phyloP scores from a whole-genome alignment of 2,113 vertebrate species.

The Ameiurus melas region DNA sequence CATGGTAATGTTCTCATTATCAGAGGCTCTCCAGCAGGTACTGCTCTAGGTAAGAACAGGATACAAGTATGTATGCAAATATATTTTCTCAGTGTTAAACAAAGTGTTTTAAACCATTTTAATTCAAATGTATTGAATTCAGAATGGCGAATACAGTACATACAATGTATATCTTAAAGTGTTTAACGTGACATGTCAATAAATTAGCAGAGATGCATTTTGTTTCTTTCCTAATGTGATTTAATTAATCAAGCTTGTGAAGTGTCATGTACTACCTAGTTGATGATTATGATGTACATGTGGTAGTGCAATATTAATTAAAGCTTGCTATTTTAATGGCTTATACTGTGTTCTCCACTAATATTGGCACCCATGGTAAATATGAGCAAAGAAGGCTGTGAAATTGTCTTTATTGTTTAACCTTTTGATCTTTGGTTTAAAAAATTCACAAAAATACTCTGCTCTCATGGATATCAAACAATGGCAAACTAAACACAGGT shows the following conservation, averaged over 20 bases:
- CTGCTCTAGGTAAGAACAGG: conserved; percentile 27
- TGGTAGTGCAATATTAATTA: conserved; percentile 29
- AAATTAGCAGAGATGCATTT: background rate
- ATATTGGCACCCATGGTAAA: too few species aligned
- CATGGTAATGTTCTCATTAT: background rate
- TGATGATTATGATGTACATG: background rate
- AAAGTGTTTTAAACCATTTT: background rate
- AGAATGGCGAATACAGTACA: background rate
- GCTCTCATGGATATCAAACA: too few species aligned
- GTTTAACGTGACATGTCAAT: background rate
- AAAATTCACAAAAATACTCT: too few species aligned
- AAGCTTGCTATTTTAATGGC: conserved; percentile 12
- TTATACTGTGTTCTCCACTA: background rate
- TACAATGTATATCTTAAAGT: background rate
- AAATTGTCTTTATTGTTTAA: too few species aligned
- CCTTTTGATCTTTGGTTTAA: too few species aligned
- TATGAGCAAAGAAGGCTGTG: too few species aligned
- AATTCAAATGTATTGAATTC: background rate
- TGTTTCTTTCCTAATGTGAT: background rate
- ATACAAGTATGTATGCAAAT: background rate
- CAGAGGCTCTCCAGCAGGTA: background rate
- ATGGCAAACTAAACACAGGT: too few species aligned
- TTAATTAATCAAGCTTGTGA: background rate
- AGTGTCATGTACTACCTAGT: background rate
- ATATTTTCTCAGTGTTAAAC: background rate